Percentiles rank a stretch among this genome's conserved stretches.
phyloP scores from a whole-genome alignment of 2,888 invertebrate genomes.

The Rhagonycha lutea region DNA sequence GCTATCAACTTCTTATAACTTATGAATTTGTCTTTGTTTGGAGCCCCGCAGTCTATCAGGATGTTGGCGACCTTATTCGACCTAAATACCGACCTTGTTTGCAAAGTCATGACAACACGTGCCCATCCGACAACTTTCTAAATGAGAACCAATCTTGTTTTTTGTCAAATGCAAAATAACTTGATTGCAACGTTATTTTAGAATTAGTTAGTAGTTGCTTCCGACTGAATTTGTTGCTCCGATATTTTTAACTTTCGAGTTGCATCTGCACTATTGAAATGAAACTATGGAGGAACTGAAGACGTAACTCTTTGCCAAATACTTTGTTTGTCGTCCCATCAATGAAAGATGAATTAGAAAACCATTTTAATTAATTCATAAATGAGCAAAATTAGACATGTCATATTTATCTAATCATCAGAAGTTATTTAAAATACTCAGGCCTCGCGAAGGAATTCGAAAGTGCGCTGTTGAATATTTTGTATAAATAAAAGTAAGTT shows the following conservation, averaged over 20 bases:
- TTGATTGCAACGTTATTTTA: not conserved
- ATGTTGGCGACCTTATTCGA: slow-evolving; percentile 42
- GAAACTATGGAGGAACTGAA: not conserved
- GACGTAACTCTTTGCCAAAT: not conserved
- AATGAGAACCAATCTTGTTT: slow-evolving; percentile 26
- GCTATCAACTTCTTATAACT: not conserved
- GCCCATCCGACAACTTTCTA: slow-evolving; percentile 36
- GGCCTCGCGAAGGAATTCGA: not conserved
- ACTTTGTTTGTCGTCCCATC: not conserved
- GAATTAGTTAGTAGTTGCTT: not conserved
- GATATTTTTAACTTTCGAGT: not conserved
- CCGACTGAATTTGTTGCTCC: not conserved
- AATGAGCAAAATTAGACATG: not conserved
- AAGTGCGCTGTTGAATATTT: not conserved
- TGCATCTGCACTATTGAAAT: not conserved
- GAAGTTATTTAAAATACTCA: not conserved
- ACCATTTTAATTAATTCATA: not conserved
- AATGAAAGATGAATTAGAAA: not conserved
- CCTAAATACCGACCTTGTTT: slow-evolving; percentile 52
- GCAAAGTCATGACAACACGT: slow-evolving; percentile 44
- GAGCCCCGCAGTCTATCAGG: slow-evolving; percentile 52
- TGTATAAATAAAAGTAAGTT: not conserved
- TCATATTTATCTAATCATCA: not conserved
- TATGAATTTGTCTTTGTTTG: slow-evolving; percentile 43
- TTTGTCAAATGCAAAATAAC: slow-evolving; percentile 12